Conservation (phyloP, 2,888 invertebrate genomes). For the Steromphala cineraria region DNA sequence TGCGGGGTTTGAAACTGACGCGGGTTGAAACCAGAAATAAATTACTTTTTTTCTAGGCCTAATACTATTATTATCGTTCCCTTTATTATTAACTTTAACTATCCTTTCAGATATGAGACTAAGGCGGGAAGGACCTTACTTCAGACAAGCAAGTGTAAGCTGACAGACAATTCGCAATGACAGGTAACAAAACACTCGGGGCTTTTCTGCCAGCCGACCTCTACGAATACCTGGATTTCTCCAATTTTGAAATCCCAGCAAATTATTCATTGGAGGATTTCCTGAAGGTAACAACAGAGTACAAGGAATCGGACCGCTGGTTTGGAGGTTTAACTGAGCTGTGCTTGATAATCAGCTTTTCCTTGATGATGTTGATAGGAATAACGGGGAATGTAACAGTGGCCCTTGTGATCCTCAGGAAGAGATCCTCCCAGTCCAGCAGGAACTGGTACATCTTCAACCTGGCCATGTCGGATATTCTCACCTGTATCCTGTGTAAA, state of each 20-base stretch:
- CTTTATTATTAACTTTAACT: no score
- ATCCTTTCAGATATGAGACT: no score
- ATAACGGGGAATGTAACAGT: constrained; percentile 41
- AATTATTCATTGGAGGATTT: constrained; percentile 47
- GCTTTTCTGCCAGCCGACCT: constrained; percentile 14
- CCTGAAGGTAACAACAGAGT: constrained; percentile 25
- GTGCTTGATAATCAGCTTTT: constrained; percentile 20
- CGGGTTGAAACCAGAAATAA: no score
- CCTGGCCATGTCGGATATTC: constrained; percentile 55
- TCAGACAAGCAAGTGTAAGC: no score
- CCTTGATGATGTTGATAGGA: constrained; percentile 27
- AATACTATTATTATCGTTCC: no score
- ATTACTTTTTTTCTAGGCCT: no score
- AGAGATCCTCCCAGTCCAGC: constrained; percentile 34
- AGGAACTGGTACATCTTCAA: constrained; percentile 60
- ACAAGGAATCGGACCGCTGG: constrained; percentile 29
- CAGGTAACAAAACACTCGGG: not conserved
- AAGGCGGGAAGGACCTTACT: no score
- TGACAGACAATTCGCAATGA: no score
- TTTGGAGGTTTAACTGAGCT: constrained; percentile 25
- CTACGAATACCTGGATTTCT: constrained; percentile 26
- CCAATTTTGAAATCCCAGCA: not conserved
- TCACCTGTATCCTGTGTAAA: constrained; percentile 56
- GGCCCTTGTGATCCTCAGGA: constrained; percentile 31
- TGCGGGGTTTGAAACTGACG: no score